Evolutionary conservation across 2,113 vertebrate species (phyloP), one percentile per base, ranked within the genome.

Genomic region (Oryzias celebensis): DNA sequence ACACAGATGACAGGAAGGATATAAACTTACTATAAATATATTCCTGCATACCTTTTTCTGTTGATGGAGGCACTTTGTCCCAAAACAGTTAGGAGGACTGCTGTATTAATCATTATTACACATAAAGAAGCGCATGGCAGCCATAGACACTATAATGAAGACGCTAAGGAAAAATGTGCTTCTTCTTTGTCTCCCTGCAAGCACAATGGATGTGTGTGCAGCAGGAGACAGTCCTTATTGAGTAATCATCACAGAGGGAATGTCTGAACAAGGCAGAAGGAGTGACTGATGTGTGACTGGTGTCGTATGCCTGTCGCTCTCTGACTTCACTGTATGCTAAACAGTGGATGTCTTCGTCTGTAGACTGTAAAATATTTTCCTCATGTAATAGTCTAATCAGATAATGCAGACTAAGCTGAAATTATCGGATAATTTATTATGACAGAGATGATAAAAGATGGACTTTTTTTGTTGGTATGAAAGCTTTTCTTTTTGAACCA

Each of bases 91-190:
- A 71, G 70, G 45, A 72, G 26, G 41, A 56, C 12, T 18, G 31
- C 62, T 60, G 17, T 81, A 73, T 87, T 71, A 64, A 74, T 84
- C 72, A 70, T 46, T 59, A 71, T 73, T 71, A 78, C 77, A 70
- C 53, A 66, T 62, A 81, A 64, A 73, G 59, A 46, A 49, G 31
- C 50, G 64, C 42, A 64, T 58, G 23, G 63, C 22, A 59, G 53
- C 75, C 59, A 52, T 57, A 65, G 62, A 51, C 58, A n/a, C 68
- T 45, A 49, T 71, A 78, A 78, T 71, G 51, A 81, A 71, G 66
- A 65, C 65, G 64, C 59, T 58, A 48, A 77, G 77, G 20, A 82
- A 65, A 44, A 66, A 84, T 82, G 58, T 52, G 58, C 43, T 50
- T 14, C 50, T 62, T 36, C 65, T 42, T 52, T 43, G 17, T 53